phyloP scores from a whole-genome alignment of 2,797 vertebrate genomes.

The Falco columbarius region DNA sequence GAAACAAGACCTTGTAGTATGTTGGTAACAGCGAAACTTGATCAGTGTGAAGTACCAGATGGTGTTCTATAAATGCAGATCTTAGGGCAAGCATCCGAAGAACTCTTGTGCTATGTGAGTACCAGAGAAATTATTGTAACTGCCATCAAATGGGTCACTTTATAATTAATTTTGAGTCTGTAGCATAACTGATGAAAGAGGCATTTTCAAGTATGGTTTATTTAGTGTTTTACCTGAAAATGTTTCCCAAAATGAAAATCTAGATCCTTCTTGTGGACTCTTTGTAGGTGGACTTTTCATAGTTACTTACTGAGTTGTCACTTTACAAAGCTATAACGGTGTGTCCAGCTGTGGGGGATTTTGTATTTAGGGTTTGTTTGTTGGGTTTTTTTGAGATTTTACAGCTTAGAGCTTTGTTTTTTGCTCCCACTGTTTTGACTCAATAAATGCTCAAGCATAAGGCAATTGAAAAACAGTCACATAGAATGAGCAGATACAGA shows the following conservation, averaged over 20 bases:
- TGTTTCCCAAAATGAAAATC: not conserved
- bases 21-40: conserved; percentile 36
- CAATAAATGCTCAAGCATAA: not conserved
- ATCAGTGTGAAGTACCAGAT: conserved; percentile 45
- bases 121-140: not conserved
- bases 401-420: not conserved
- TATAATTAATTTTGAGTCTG: not conserved
- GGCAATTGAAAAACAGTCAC: not conserved
- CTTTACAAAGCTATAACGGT: accelerated
- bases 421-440: not conserved
- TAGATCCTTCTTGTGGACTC: not conserved
- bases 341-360: not conserved
- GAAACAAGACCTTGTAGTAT: conserved; percentile 5
- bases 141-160: not conserved
- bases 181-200: not conserved
- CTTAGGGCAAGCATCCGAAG: conserved; percentile 27
- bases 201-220: not conserved
- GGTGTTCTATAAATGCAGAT: conserved; percentile 64
- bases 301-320: too few relatives aligned
- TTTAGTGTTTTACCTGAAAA: not conserved
- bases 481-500: not conserved
- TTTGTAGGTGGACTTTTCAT: not conserved
- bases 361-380: too few relatives aligned
- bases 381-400: not conserved
- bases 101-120: not conserved